Conservation (phyloP, 2,797 vertebrate genomes). For the Phaenicophaeus curvirostris region DNA sequence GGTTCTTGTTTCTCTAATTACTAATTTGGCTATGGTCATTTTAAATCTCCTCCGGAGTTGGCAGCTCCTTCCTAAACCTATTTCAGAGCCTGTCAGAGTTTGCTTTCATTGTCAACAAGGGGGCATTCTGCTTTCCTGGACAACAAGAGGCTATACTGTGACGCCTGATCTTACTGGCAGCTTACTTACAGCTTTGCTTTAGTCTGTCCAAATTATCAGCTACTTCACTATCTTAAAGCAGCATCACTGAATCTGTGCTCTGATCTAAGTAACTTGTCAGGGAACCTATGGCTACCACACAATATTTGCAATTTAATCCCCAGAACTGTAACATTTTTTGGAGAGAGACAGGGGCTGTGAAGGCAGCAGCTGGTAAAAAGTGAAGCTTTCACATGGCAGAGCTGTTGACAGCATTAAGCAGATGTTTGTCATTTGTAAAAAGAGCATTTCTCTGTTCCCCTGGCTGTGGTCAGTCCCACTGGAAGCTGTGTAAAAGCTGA, state of each 20-base stretch:
- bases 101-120: neutral
- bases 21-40: constrained; percentile 21
- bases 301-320: neutral
- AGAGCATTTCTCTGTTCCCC: neutral
- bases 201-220: constrained; percentile 1
- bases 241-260: neutral
- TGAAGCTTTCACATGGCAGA: neutral
- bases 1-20: constrained; percentile 42
- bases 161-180: neutral
- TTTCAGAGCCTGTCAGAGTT: constrained; percentile 40
- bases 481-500: neutral
- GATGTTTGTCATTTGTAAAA: neutral
- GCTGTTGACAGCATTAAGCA: neutral
- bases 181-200: constrained; percentile 39
- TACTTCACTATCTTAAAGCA: neutral
- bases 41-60: constrained; percentile 50
- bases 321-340: neutral
- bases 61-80: constrained; percentile 30
- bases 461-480: neutral
- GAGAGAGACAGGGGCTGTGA: neutral
- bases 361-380: neutral
- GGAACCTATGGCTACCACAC: neutral
- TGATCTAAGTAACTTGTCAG: neutral
- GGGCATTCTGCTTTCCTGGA: neutral
- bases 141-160: neutral